Evolutionary conservation across 2,888 invertebrate species (phyloP).

Genomic region (Subacronicta megacephala): DNA sequence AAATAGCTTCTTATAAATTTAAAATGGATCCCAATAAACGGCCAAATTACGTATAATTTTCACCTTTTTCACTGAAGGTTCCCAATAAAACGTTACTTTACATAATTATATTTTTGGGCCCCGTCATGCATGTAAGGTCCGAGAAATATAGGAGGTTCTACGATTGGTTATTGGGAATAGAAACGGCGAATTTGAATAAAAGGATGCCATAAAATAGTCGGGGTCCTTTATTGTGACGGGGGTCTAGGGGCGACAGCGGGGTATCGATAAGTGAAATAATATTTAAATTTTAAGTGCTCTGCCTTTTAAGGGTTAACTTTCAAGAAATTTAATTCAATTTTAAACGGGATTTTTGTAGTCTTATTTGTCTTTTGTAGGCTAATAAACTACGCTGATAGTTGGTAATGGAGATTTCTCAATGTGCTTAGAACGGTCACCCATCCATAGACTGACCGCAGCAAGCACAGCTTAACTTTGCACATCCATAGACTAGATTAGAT

Average conservation of each 20-base stretch:
- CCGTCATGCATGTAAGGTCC: conserved; percentile 68
- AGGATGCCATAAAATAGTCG: conserved; percentile 86
- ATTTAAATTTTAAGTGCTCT: neutral
- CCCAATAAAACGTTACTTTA: conserved; percentile 53
- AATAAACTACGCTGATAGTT: no score
- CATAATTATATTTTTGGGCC: conserved; percentile 56
- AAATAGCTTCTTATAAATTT: conserved; percentile 32
- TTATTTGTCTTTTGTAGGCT: no score
- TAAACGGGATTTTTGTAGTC: no score
- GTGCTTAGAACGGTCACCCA: no score
- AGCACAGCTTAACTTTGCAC: no score
- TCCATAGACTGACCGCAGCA: no score
- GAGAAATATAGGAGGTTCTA: conserved; percentile 68
- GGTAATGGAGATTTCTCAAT: no score
- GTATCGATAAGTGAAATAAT: conserved; percentile 37
- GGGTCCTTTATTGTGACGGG: conserved; percentile 79
- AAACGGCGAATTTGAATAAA: conserved; percentile 87
- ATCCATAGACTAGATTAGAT: no score
- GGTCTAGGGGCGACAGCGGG: conserved; percentile 61
- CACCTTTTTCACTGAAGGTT: conserved; percentile 53
- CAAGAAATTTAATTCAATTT: no score
- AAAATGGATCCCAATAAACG: conserved; percentile 34
- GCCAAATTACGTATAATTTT: conserved; percentile 45
- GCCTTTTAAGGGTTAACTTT: conserved; percentile 21
- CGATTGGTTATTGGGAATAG: conserved; percentile 81